These are phyloP conservation scores for Drosophila quadrilineata DNA, from an alignment of 1,140 invertebrate genomes.

Conservation along the genomic window DNA sequence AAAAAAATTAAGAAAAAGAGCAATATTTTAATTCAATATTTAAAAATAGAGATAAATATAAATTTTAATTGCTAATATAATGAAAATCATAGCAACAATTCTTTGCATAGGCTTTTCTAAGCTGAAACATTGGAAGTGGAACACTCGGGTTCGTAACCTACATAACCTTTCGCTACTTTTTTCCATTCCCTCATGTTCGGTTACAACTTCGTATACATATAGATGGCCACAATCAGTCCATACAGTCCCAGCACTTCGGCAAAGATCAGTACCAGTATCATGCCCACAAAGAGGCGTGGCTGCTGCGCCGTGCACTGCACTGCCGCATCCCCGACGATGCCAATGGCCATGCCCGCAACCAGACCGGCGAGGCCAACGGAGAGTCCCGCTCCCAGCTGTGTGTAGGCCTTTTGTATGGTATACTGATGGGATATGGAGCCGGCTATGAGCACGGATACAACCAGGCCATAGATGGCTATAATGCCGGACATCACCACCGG, in stretches of 20 bases:
- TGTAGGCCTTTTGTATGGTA: slow-evolving; percentile 89
- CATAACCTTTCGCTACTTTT: no score
- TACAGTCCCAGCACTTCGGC: slow-evolving; percentile 97
- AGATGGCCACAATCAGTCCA: slow-evolving; percentile 96
- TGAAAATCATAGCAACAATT: no score
- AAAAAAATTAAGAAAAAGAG: no score
- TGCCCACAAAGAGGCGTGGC: slow-evolving; percentile 95
- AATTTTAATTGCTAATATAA: no score
- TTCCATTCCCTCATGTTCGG: no score
- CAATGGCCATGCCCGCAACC: slow-evolving; percentile 95
- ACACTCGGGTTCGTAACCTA: no score
- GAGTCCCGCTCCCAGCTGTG: slow-evolving; percentile 95
- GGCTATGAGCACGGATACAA: slow-evolving; percentile 94
- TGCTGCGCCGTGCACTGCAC: slow-evolving; percentile 96
- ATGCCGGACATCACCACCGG: slow-evolving; percentile 68
- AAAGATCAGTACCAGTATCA: slow-evolving; percentile 98
- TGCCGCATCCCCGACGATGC: slow-evolving; percentile 95
- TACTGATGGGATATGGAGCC: slow-evolving; percentile 83
- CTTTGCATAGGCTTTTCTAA: no score
- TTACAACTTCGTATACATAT: slow-evolving; percentile 88
- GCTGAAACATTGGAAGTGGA: no score
- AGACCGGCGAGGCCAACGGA: slow-evolving; percentile 94
- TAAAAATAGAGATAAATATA: no score
- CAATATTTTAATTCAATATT: no score
- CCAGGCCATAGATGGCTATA: slow-evolving; percentile 92